Evolutionary conservation across 2,113 vertebrate species (phyloP), one percentile per base, ranked within the genome.

Genomic region (Engraulis encrasicolus): DNA sequence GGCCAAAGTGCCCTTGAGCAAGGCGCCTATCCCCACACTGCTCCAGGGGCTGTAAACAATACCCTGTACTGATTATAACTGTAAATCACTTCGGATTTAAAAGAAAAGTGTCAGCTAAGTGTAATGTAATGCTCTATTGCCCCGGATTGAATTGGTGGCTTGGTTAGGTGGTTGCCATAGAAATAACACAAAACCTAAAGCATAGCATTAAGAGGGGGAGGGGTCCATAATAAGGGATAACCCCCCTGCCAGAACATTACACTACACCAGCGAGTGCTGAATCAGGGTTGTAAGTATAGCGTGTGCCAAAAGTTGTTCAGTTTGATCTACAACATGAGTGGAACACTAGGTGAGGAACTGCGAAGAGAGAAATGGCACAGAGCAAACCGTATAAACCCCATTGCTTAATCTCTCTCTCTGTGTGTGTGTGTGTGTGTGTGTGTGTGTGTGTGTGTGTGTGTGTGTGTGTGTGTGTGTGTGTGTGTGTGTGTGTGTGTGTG

Each of bases 241-340:
- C 1, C 14, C 11, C 17, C 12, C 66, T 19, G 27, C 31, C 27
- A 34, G 61, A 34, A 0, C 66, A 74, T 74, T 34, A 74, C 66
- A 74, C n/a, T n/a, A n/a, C n/a, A n/a, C n/a, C n/a, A n/a, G n/a
- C 5, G 66, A 74, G 36, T n/a, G 36, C 19, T 82, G 80, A 40
- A 48, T 84, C 58, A 12, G 58, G 14, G n/a, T 0, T 12, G 23
- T 12, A 7, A 77, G 80, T 78, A 66, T 14, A 71, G 78, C 87
- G 91, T 90, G 91, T 90, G 87, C 77, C 0, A 93, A 91, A 81
- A 87, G 93, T 88, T 83, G 1, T 77, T 91, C 90, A 90, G 87
- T 87, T 90, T 86, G 90, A 89, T 90, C 37, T 78, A 34, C 50
- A 71, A 50, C 49, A 85, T 78, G 78, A 37, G 52, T 20, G 81